Conservation (phyloP, 2,797 vertebrate species). For the Labroides dimidiatus region DNA sequence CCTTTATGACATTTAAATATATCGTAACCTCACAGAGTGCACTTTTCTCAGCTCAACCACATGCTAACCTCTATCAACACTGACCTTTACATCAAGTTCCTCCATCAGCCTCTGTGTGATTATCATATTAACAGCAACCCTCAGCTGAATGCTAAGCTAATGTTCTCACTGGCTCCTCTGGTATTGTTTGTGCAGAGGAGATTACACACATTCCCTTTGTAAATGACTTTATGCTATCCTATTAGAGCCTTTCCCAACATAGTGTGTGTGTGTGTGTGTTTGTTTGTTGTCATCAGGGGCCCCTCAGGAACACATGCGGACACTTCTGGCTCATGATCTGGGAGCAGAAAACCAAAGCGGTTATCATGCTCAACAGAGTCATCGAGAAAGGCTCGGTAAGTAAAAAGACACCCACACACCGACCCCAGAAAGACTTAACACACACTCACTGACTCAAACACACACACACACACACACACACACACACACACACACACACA, state of each 20-base stretch:
- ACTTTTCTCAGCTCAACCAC: conserved; percentile 22
- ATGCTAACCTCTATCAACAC: conserved; percentile 21
- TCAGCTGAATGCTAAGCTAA: background rate
- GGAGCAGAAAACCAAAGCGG: conserved; percentile 96
- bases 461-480: conserved; percentile 1
- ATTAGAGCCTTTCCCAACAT: background rate
- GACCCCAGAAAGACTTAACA: background rate
- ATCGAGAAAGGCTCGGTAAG: conserved; percentile 99
- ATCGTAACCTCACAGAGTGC: background rate
- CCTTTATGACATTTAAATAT: conserved; percentile 4
- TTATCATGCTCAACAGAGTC: conserved; percentile 98
- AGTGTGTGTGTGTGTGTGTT: background rate
- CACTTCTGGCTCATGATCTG: conserved; percentile 99
- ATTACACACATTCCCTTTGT: conserved; percentile 16
- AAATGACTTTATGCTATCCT: conserved; percentile 15
- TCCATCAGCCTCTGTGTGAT: background rate
- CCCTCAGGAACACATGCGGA: conserved; percentile 95
- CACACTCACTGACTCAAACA: background rate
- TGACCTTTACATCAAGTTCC: conserved; percentile 16
- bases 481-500: background rate
- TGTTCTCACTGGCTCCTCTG: background rate
- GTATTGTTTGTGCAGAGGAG: conserved; percentile 1
- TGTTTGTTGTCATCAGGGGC: conserved; percentile 85
- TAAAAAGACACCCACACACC: conserved; percentile 21
- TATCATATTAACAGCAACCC: background rate